phyloP scores from a whole-genome alignment of 2,888 invertebrate genomes.

The Drosophila birchii region DNA sequence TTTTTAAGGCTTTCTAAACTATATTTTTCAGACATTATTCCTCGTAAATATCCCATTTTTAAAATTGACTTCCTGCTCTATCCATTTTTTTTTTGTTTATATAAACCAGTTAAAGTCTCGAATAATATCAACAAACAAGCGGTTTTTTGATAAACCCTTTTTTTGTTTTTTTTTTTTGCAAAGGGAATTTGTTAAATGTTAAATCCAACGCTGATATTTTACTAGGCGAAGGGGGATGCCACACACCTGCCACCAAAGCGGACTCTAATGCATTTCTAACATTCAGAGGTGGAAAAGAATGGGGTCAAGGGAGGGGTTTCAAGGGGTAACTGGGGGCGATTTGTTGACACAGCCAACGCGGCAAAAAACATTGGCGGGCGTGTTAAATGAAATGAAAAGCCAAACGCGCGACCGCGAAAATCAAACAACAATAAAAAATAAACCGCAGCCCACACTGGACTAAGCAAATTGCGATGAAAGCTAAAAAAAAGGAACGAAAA shows the following conservation, averaged over 20 bases:
- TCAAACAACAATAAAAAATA: slow-evolving; percentile 76
- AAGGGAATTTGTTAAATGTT: slow-evolving; percentile 10
- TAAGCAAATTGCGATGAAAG: slow-evolving; percentile 54
- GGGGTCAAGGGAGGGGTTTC: not conserved
- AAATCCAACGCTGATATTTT: slow-evolving; percentile 31
- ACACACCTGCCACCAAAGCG: slow-evolving; percentile 21
- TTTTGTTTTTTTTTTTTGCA: not conserved
- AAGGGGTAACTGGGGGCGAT: slow-evolving; percentile 33
- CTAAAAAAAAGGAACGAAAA: slow-evolving; percentile 21
- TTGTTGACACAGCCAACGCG: slow-evolving; percentile 67
- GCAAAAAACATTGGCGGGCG: slow-evolving; percentile 69
- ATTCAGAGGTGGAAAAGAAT: slow-evolving; percentile 5
- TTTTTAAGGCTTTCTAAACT: not conserved
- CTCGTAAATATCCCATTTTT: not conserved
- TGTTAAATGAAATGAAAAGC: slow-evolving; percentile 75
- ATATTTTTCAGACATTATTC: not conserved
- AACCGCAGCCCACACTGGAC: slow-evolving; percentile 53
- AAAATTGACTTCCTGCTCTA: slow-evolving; percentile 5
- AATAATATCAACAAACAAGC: slow-evolving; percentile 31
- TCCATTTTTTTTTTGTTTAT: not conserved
- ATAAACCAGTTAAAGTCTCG: slow-evolving; percentile 10
- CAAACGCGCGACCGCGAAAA: slow-evolving; percentile 76
- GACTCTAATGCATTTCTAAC: slow-evolving; percentile 45
- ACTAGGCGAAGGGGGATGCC: slow-evolving; percentile 10
- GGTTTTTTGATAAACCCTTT: slow-evolving; percentile 5